Conservation (phyloP, 2,888 invertebrate genomes). For the Cyrtodaria siliqua region DNA sequence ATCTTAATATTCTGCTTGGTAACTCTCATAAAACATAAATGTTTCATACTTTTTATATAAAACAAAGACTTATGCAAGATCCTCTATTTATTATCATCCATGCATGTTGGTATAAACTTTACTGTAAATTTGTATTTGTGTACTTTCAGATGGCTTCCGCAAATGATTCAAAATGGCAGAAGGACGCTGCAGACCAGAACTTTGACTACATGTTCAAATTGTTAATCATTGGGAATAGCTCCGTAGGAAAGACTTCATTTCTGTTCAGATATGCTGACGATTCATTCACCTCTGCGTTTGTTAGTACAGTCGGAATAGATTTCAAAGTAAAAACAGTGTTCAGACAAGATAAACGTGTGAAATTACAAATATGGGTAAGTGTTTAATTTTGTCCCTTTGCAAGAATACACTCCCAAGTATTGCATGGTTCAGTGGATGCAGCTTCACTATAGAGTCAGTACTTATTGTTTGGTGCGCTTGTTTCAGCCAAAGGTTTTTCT, state of each 20-base stretch:
- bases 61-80: no score
- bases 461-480: no score
- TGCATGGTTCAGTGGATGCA: no score
- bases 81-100: no score
- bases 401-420: no score
- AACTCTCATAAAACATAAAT: no score
- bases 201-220: conserved; percentile 87
- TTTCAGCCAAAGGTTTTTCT: no score
- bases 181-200: conserved; percentile 86
- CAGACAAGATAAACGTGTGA: conserved; percentile 99
- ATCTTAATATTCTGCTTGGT: no score
- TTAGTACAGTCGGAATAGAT: conserved; percentile 99
- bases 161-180: conserved; percentile 85
- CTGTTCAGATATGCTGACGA: conserved; percentile 99
- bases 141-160: conserved; percentile 85
- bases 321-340: conserved; percentile 99
- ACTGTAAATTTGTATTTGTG: conserved; percentile 21
- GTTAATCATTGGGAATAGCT: conserved; percentile 86
- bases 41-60: no score
- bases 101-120: no score
- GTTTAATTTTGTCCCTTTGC: background rate
- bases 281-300: conserved; percentile 99
- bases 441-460: no score
- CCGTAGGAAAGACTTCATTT: conserved; percentile 99
- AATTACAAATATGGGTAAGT: conserved; percentile 94